Base-by-base conservation (phyloP, 2,113 vertebrate species). In the Azemiops feae region DNA sequence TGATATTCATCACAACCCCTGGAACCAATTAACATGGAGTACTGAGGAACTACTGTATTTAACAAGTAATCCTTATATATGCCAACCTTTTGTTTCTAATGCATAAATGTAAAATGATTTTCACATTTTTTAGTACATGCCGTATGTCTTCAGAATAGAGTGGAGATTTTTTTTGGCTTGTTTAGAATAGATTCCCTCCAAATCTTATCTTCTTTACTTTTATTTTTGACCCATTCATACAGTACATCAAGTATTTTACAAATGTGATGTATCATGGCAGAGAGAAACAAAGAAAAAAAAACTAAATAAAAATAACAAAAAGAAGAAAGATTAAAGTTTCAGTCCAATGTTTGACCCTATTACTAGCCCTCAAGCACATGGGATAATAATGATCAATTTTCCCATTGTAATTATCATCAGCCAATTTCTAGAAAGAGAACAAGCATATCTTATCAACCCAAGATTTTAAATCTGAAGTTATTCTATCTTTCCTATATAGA, bases 81-180 rank as follows among this genome's bases (percentile, higher is more conserved):
- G 45, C 30, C 10, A 50, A 25, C 5, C 34, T 88, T 10, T 43
- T 92, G 25, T 89, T 81, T 88, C 20, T 23, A 22, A 53, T 88
- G 9, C 11, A 54, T 88, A 18, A 86, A 43, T 1, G 25, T 25
- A 81, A 39, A 11, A 81, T 39, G 10, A 34, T 88, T 93, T 91
- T 89, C 81, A 53, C 23, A 30, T 50, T 5, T 39, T 89, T 87
- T 22, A 30, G 27, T 2, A 57, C 4, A 88, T n/a, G 64, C 4
- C n/a, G 5, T 57, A 81, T 45, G 57, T n/a, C 20, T 57, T 81
- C 1, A 12, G 34, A 91, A 90, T 43, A 45, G 12, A 47, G 85
- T 81, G 93, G 18, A 16, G 87, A 10, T 85, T 81, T 85, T 81
- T 85, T 95, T 94, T 88, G 89, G 14, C 57, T 94, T 0, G 64